A percentile compares a stretch with the other conserved stretches of the same genome.
Conservation (phyloP, 2,888 invertebrate genomes). For the Mesorhabditis belari region DNA sequence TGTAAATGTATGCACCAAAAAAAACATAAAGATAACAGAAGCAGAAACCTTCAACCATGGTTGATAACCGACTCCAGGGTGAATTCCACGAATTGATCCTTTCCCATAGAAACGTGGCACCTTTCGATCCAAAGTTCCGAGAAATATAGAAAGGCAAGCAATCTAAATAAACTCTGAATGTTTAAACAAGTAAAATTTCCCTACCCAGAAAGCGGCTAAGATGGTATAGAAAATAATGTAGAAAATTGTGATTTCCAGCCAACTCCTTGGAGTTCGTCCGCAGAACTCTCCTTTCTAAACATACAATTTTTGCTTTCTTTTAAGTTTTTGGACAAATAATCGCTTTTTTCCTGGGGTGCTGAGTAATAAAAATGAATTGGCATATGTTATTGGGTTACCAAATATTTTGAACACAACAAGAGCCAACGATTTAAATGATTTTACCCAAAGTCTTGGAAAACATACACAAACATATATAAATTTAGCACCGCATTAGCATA, state of each 20-base stretch:
- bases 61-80: neutral
- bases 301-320: too few relatives aligned
- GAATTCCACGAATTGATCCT: neutral
- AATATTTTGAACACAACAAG: neutral
- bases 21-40: neutral
- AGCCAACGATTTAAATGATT: too few relatives aligned
- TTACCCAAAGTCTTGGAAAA: too few relatives aligned
- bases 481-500: too few relatives aligned
- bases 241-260: neutral
- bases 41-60: neutral
- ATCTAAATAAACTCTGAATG: slow-evolving; percentile 55
- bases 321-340: too few relatives aligned
- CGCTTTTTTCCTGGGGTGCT: too few relatives aligned
- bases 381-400: neutral
- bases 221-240: neutral
- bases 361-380: too few relatives aligned
- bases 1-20: neutral
- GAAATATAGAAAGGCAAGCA: slow-evolving; percentile 86
- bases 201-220: slow-evolving; percentile 28
- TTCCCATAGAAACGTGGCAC: neutral
- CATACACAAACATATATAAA: too few relatives aligned
- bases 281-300: neutral
- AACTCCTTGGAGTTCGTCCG: neutral
- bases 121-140: slow-evolving; percentile 52
- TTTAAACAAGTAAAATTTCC: too few relatives aligned